phyloP scores from a whole-genome alignment of 2,113 vertebrate species.

The Australoheros scitulus region DNA sequence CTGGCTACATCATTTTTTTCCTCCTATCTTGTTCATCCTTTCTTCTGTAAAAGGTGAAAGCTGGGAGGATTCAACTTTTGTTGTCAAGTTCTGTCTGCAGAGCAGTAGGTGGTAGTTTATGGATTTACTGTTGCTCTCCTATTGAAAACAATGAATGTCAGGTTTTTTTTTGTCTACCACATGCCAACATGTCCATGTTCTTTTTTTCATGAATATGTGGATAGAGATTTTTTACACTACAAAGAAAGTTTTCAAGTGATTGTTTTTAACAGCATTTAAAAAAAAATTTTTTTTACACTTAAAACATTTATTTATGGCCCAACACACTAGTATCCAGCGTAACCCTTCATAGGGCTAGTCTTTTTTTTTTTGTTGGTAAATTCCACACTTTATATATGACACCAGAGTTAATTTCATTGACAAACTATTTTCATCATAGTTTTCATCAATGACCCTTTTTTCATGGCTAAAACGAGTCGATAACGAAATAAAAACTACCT shows the following conservation, averaged over 20 bases:
- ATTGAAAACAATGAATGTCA: conserved; percentile 55
- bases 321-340: background rate
- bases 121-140: conserved; percentile 46
- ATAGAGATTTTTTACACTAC: background rate
- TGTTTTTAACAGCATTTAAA: background rate
- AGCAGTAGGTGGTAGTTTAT: conserved; percentile 55
- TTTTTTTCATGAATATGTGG: background rate
- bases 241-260: background rate
- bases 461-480: too few relatives aligned
- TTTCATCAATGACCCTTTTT: too few relatives aligned
- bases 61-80: conserved; percentile 46
- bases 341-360: too few relatives aligned
- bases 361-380: too few relatives aligned
- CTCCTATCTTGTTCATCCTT: conserved; percentile 36
- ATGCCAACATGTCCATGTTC: conserved; percentile 16
- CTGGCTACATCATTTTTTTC: conserved; percentile 17
- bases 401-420: too few relatives aligned
- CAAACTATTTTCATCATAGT: too few relatives aligned
- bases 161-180: conserved; percentile 28
- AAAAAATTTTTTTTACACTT: background rate
- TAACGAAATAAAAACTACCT: too few relatives aligned
- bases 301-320: background rate
- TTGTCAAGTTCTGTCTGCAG: conserved; percentile 46
- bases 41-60: conserved; percentile 28
- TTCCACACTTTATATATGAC: too few relatives aligned